phyloP scores from a whole-genome alignment of 1,140 invertebrate species.

The Drosophila varians region DNA sequence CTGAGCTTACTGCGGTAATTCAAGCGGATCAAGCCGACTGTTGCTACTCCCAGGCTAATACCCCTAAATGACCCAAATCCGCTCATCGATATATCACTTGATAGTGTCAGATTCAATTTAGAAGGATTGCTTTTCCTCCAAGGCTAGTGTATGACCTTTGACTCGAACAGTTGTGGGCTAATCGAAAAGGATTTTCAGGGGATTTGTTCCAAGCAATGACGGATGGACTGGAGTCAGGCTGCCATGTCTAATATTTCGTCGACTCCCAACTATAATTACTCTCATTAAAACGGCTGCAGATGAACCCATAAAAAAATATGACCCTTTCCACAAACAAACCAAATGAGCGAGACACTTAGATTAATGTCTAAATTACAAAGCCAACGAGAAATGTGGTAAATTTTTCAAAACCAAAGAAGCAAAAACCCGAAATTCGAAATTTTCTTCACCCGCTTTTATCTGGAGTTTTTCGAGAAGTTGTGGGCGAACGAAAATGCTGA shows the following conservation, averaged over 20 bases:
- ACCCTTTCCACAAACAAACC: slow-evolving; percentile 6
- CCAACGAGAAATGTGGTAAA: slow-evolving; percentile 25
- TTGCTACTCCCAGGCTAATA: slow-evolving; percentile 57
- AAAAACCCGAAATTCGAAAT: slow-evolving; percentile 28
- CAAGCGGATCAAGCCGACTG: slow-evolving; percentile 56
- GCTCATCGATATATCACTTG: slow-evolving; percentile 73
- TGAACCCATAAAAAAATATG: neutral
- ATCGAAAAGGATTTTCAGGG: slow-evolving; percentile 4
- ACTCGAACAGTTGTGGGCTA: slow-evolving; percentile 12
- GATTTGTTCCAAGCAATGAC: too few relatives aligned
- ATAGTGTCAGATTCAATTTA: slow-evolving; percentile 70
- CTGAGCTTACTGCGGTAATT: slow-evolving; percentile 58
- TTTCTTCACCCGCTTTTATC: slow-evolving; percentile 19
- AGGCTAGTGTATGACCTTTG: neutral
- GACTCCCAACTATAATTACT: slow-evolving; percentile 9
- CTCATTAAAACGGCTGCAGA: slow-evolving; percentile 11
- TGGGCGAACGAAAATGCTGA: slow-evolving; percentile 65
- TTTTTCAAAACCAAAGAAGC: slow-evolving; percentile 10
- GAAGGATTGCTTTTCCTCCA: slow-evolving; percentile 19
- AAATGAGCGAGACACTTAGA: slow-evolving; percentile 46
- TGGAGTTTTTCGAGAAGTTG: slow-evolving; percentile 13
- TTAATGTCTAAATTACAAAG: slow-evolving; percentile 72
- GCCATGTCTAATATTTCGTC: neutral
- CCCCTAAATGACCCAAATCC: slow-evolving; percentile 68
- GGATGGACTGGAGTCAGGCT: too few relatives aligned